Base-by-base conservation (phyloP, 2,888 invertebrate species). In the Agrochola macilenta region DNA sequence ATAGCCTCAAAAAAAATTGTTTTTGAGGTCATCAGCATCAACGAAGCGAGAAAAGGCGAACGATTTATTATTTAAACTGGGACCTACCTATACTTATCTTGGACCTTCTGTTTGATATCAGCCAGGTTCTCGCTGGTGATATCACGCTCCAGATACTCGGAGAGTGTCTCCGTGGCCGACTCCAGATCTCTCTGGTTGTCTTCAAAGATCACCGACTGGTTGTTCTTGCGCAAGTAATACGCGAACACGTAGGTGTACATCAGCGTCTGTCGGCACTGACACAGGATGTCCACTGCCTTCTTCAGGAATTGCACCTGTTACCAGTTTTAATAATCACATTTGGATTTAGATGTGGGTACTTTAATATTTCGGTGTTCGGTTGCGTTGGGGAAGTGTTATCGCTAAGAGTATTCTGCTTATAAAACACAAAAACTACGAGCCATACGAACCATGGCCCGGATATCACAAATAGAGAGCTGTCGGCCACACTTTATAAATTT, bases 161-260 rank as follows among this genome's bases (percentile, higher is more conserved):
- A 99, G 88, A 99, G 97, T 89, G 98, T 99, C 97, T 99, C 99
- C 58, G 99, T 99, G 89, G 99, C 99, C 91, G 98, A 98, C 97
- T 99, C 99, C 91, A 99, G 97, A 97, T 99, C 99, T 92, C 98
- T 98, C 97, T 99, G 99, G 97, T 99, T 99, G 96, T 99, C 99
- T 97, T 99, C 99, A 96, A 99, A 99, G 95, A 99, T 99, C 96
- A 99, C 98, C 91, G 99, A 99, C 97, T 99, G 99, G 97, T 99
- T 99, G 97, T 99, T 99, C 97, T 99, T 99, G 95, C 98, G 98
- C 93, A 99, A 97, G 96, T 99, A 99, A 97, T 99, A 99, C 91
- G 99, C 99, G 97, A 99, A 99, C 89, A 99, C 99, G 95, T 99
- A 99, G 70, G 99, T 99, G 97, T 99, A 99, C 99, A 99, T 99